Base-by-base conservation (phyloP, 1,140 invertebrate genomes). In the Bombus waltoni region DNA sequence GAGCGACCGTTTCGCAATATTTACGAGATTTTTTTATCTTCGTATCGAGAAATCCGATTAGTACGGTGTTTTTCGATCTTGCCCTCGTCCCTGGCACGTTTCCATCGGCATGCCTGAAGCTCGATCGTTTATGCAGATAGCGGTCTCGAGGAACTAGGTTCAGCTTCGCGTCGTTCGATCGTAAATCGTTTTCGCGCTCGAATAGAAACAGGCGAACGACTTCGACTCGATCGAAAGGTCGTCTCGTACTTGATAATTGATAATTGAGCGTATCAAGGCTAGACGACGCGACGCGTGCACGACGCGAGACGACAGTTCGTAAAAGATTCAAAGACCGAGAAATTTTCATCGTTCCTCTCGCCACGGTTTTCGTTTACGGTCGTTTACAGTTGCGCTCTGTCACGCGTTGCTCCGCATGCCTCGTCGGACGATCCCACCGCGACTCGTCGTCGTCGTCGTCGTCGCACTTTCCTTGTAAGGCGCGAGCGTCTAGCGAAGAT, bases 41-140 rank as follows among this genome's bases (percentile, higher is more conserved):
- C 11, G 11, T 78, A 78, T 70, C 74, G 42, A 42, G 10, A 35
- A 53, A 38, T 66, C 42, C 18, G 72, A 83, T 83, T 77, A 77
- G 6, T 8, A 11, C n/a, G 73, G 32, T 32, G 6, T 65, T 22
- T 35, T 13, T 32, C 32, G n/a, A 22, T 44, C n/a, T 75, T 35
- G 38, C 35, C n/a, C 53, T 28, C 28, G 25, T 77, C 25, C 11
- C 25, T 78, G 25, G 3, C 62, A 42, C 18, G 57, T 22, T 42
- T 78, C 40, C 76, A 57, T 38, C 57, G 40, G 18, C 10, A 28
- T 25, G 11, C 25, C 25, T 2, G 25, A 62, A 62, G 57, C 25
- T 3, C 1, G 57, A 38, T 38, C 53, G 22, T 59, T 59, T 40
- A 35, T 38, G 32, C 2, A 35, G 74, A 76, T 57, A 38, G 35